A percentile compares a stretch with the other conserved stretches of the same genome.
Conservation (phyloP, 2,797 vertebrate genomes). For the Rhinogobio ventralis region DNA sequence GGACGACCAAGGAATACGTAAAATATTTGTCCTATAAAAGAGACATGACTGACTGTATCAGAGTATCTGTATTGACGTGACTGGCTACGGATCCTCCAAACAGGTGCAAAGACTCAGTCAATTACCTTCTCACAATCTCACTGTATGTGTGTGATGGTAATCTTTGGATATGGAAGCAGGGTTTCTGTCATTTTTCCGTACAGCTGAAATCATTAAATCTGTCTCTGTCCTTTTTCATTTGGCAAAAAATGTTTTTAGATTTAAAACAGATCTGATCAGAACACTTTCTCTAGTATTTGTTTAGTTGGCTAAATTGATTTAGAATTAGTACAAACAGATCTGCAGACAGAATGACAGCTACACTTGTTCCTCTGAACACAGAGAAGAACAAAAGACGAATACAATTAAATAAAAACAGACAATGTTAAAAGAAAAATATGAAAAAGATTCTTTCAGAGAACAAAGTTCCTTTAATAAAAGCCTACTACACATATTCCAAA, state of each 20-base stretch:
- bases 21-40: constrained; percentile 24
- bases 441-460: constrained; percentile 5
- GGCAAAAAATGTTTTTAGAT: not conserved
- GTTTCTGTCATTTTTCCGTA: constrained; percentile 22
- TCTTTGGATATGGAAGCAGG: not conserved
- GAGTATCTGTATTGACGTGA: constrained; percentile 5
- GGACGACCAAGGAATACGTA: not conserved
- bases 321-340: constrained; percentile 2
- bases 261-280: constrained; percentile 5
- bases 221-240: constrained; percentile 20
- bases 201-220: constrained; percentile 31
- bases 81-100: constrained; percentile 1
- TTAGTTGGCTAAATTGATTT: constrained; percentile 27
- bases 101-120: constrained; percentile 38
- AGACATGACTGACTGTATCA: constrained; percentile 12
- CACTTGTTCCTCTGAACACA: not conserved
- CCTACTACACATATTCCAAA: not conserved
- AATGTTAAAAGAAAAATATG: not conserved
- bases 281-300: constrained; percentile 20
- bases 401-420: not conserved
- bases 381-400: constrained; percentile 8
- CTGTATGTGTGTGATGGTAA: constrained; percentile 16
- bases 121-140: not conserved
- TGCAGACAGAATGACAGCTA: constrained; percentile 15
- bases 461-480: constrained; percentile 14